Base-by-base conservation (phyloP, 92 coral and sea anemone genomes). In the Porites divaricata region DNA sequence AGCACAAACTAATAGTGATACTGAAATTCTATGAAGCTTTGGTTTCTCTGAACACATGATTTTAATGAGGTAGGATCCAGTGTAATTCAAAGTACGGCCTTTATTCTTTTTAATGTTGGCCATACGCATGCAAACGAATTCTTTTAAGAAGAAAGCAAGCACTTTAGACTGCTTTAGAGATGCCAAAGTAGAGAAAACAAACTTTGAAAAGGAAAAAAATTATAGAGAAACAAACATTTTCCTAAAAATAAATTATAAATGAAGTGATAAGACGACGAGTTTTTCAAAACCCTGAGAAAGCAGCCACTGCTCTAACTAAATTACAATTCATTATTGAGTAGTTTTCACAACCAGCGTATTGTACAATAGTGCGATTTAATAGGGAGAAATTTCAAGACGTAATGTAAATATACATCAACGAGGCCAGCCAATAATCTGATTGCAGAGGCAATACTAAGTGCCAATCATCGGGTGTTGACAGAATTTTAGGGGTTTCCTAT, bases 401-500 rank as follows among this genome's bases (percentile, higher is more conserved):
- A 23, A 77, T 41, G 67, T 72, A 51, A 73, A 72, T 59, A 41
- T 72, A 62, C 17, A 45, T 50, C 23, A 59, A 58, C 26, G 49
- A 3, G 25, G 58, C 17, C 26, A 49, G 50, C 86, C 86, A 82
- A 82, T 82, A 14, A 63, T 17, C 61, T 72, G 52, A 24, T 15
- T 7, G 2, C 70, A 57, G 17, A 72, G 72, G 64, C 79, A 82
- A 82, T 61, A 82, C 86, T 16, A 23, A 41, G 85, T 88, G 95
- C 74, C 95, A 91, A 88, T 91, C 92, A 91, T 59, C 71, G 83
- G 67, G 22, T 71, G 68, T 68, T 80, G 90, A 91, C 88, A 85
- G 86, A 54, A 75, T 90, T 88, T 80, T 63, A 91, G 92, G 95
- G 95, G 95, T 91, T 91, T 91, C 91, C 95, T 88, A 83, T 74